These are phyloP conservation scores for Alaudala cheleensis DNA, from an alignment of 2,113 vertebrate genomes.

Conservation along the genomic window DNA sequence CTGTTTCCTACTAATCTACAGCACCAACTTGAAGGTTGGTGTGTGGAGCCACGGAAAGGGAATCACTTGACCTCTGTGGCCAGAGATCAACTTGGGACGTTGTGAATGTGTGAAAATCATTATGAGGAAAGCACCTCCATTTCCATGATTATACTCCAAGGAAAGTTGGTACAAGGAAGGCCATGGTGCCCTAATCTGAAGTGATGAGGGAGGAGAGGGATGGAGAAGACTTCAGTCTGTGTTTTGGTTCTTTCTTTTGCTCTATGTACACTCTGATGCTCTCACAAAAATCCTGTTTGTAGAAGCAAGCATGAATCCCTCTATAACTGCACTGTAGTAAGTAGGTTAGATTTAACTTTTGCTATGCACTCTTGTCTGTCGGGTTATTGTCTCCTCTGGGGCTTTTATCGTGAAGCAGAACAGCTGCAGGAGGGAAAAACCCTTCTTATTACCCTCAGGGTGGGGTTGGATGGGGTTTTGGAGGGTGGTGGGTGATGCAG, in stretches of 20 bases:
- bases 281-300: not conserved
- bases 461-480: not conserved
- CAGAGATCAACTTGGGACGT: not conserved
- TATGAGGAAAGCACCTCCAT: not conserved
- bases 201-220: not conserved
- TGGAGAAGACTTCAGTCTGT: not conserved
- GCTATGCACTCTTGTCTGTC: rapidly evolving
- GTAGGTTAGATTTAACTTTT: not conserved
- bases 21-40: not conserved
- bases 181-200: not conserved
- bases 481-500: rapidly evolving
- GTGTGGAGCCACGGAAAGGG: not conserved
- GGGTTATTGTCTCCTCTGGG: not conserved
- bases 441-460: not conserved
- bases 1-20: rapidly evolving
- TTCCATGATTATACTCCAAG: not conserved
- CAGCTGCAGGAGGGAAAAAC: not conserved
- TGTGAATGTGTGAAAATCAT: not conserved
- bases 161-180: not conserved
- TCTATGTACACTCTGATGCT: rapidly evolving
- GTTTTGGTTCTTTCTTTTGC: not conserved
- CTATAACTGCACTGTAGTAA: too few species aligned
- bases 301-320: not conserved
- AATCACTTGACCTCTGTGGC: not conserved
- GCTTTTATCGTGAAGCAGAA: not conserved